Evolutionary conservation across 2,888 invertebrate species (phyloP).

Genomic region (Phalera bucephala): DNA sequence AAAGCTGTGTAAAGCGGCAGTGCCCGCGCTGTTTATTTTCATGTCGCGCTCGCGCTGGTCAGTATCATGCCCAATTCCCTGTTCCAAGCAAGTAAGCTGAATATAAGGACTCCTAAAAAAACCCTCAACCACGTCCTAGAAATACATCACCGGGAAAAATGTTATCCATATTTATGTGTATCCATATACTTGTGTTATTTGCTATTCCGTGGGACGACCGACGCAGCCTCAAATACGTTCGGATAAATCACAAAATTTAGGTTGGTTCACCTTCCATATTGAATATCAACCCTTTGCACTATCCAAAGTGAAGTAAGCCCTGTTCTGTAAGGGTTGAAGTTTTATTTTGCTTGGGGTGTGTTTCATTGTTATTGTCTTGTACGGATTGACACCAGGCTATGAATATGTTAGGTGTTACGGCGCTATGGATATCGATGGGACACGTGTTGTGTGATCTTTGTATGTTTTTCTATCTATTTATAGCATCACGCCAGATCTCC

Average conservation of each 20-base stretch:
- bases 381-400: conserved; percentile 8
- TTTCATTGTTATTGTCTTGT: neutral
- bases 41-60: too few relatives aligned
- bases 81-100: too few relatives aligned
- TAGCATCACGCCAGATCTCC: too few relatives aligned
- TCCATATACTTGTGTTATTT: conserved; percentile 2
- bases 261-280: conserved; percentile 17
- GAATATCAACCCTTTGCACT: conserved; percentile 11
- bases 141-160: neutral
- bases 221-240: conserved; percentile 15
- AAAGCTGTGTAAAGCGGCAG: too few relatives aligned
- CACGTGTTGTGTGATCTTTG: conserved; percentile 4
- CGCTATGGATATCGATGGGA: conserved; percentile 1
- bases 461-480: too few relatives aligned
- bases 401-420: conserved; percentile 15
- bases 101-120: too few relatives aligned
- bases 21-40: too few relatives aligned
- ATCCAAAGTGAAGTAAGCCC: neutral
- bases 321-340: neutral
- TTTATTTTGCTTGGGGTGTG: neutral
- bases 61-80: too few relatives aligned
- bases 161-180: conserved; percentile 2
- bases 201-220: conserved; percentile 6
- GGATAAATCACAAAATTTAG: conserved; percentile 26
- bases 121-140: neutral